phyloP scores from a whole-genome alignment of 2,888 invertebrate species.

The Melinopterus prodromus region DNA sequence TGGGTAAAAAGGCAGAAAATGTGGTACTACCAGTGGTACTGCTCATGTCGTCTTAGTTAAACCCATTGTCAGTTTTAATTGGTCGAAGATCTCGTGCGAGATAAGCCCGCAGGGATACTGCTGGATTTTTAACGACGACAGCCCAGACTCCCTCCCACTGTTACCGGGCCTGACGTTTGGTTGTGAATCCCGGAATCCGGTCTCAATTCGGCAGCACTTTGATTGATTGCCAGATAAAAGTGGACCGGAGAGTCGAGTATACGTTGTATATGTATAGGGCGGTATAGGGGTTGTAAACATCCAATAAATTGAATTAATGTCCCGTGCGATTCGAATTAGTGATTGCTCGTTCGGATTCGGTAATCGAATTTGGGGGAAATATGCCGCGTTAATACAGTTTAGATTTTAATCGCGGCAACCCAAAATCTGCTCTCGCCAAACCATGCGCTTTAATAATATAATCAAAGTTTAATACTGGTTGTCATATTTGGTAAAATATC shows the following conservation, averaged over 20 bases:
- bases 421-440: background rate
- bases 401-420: background rate
- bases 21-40: conserved; percentile 9
- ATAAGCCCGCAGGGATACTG: conserved; percentile 50
- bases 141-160: background rate
- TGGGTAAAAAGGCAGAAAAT: conserved; percentile 15
- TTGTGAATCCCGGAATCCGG: background rate
- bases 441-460: background rate
- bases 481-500: background rate
- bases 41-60: conserved; percentile 44
- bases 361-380: conserved; percentile 21
- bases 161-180: background rate
- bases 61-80: conserved; percentile 65
- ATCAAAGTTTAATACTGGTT: background rate
- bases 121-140: conserved; percentile 24
- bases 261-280: conserved; percentile 14
- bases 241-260: background rate
- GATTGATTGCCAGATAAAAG: conserved; percentile 21
- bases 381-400: conserved; percentile 13
- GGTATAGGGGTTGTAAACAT: conserved; percentile 17
- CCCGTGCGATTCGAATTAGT: conserved; percentile 20
- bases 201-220: conserved; percentile 11
- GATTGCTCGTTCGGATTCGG: conserved; percentile 15
- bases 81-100: conserved; percentile 61
- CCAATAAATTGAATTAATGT: conserved; percentile 25